Evolutionary conservation across 1,140 invertebrate species (phyloP), one percentile per base, ranked within the genome.

Genomic region (Pissodes strobi): DNA sequence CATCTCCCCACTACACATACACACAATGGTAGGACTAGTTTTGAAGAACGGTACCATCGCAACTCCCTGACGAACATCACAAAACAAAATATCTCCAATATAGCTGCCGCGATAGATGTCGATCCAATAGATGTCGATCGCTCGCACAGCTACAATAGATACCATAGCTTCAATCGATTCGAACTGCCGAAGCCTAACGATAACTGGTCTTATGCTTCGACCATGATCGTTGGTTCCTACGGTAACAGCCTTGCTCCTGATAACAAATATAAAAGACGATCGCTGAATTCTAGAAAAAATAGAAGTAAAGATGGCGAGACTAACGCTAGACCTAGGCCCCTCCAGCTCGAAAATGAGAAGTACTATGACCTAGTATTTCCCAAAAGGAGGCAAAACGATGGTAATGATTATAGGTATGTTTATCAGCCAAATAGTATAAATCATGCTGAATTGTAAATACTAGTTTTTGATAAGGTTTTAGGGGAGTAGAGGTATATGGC

Each of bases 11-110:
- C 73, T 45, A 75, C 72, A 76, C 71, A 72, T 64, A 75, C 74
- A 74, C 74, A 73, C 74, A 76, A 77, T 71, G 75, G 74, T 74
- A 77, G 74, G 69, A 74, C 72, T 77, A 77, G 69, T 69, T 68
- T 75, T 68, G 71, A 71, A 66, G 72, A 71, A 23, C 56, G 56
- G n/a, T 59, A 59, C 55, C 39, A 4, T 19, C 13, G 18, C 30
- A 15, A 15, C 19, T 37, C 21, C 15, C 17, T 23, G 6, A 43
- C 39, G 9, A 61, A 48, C 61, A 48, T 58, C 23, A 27, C n/a
- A 39, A 70, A 37, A 60, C 56, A 41, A 41, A 41, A 39, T 19
- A 21, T 43, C 51, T 53, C 37, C 13, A n/a, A n/a, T n/a, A n/a
- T n/a, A n/a, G n/a, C n/a, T n/a, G n/a, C n/a, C n/a, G 48, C 53